Base-by-base conservation (phyloP, 2,888 invertebrate species). In the Ichneumoninae sp. region DNA sequence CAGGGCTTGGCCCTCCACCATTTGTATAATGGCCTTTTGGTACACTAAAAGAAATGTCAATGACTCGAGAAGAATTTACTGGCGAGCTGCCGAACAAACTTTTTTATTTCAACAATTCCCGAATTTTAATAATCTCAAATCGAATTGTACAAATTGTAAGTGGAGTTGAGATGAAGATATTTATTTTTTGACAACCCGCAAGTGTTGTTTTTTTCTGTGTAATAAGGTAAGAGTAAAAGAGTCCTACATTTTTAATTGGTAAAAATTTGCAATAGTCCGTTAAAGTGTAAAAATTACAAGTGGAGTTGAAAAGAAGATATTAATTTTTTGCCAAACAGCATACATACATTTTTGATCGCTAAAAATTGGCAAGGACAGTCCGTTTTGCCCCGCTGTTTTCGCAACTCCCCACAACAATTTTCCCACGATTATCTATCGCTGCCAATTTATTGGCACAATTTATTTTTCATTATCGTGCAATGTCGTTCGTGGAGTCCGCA, bases 391-490 rank as follows among this genome's bases (percentile, higher is more conserved):
- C 36, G 7, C 8, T 36, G 52, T 54, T 22, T 54, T 7, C 19
- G 22, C 54, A 22, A 10, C 10, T 3, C 7, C 22, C 10, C 22
- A 22, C n/a, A 10, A 22, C 19, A 10, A 54, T 54, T 7, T 8
- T 54, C 3, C 8, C 22, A 10, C 10, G 19, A 54, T 40, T 54
- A 54, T 54, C 22, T 22, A 54, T 54, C 22, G 8, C 8, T 13
- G 54, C 3, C 7, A 54, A 54, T 19, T 19, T 19, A 8, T 19
- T 8, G 8, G 8, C 19, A 54, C 19, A 0, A 54, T 40, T 74
- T 62, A n/a, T 36, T 75, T 65, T 50, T 75, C 30, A 75, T 75
- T 50, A 75, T n/a, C 33, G 36, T 50, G 50, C 33, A 19, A 50
- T 74, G 26, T 75, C 65, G 33, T 47, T 47, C 7, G 62, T 33